Evolutionary conservation across 2,113 vertebrate species (phyloP), one percentile per base, ranked within the genome.

Genomic region (Riparia riparia): DNA sequence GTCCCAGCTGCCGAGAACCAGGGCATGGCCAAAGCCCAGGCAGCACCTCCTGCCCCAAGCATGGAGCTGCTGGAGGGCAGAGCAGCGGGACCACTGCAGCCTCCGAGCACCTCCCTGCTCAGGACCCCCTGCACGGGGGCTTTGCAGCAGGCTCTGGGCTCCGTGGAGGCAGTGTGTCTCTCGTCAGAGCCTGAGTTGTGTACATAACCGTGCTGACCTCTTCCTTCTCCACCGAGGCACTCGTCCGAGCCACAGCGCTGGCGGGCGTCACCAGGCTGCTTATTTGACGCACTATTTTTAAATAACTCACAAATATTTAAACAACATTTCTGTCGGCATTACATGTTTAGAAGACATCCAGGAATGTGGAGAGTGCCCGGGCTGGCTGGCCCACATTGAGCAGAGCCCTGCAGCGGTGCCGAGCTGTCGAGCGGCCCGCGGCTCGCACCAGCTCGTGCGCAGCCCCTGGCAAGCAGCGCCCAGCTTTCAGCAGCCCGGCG

Each of bases 261-360:
- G 14, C 86, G 29, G 89, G 89, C 92, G 68, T 97, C 95, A 96
- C 90, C 73, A 86, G 82, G 70, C 96, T 24, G 82, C 87, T 88
- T 5, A 93, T 57, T 54, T 95, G 93, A 97, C 71, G 74, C 83
- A 95, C 77, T 85, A 26, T 74, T 92, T 92, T 95, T 84, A 93
- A 94, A 96, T 93, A 91, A 66, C 90, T 95, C 89, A 31, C 90
- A 96, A 90, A 95, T 93, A 93, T 95, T 95, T 96, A 95, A 95
- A 97, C 86, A 93, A 65, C 68, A 31, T 91, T 91, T 97, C 94
- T 95, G 14, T 65, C 71, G 47, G 78, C 81, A 12, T 79, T 84
- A 7, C 73, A 90, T 90, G 89, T 89, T 93, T 78, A 86, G 92
- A 64, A 94, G 91, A 88, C 82, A 86, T 45, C 64, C 80, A 93